phyloP scores from a whole-genome alignment of 2,113 vertebrate genomes.

The Podilymbus podiceps region DNA sequence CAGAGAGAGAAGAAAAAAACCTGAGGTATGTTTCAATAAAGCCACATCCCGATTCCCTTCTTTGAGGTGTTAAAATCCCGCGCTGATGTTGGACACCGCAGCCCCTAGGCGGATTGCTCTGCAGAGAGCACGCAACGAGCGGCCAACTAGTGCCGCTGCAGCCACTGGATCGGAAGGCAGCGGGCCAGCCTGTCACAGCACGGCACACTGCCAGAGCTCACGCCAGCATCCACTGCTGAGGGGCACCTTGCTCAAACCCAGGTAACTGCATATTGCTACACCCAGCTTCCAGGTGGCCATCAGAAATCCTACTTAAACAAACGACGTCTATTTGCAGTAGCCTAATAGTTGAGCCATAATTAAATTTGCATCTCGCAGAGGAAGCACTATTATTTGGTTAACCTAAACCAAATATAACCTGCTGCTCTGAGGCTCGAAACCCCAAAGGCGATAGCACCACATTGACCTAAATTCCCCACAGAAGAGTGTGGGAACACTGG shows the following conservation, averaged over 20 bases:
- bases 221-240: not conserved
- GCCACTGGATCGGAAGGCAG: not conserved
- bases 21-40: not conserved
- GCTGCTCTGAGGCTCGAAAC: not conserved
- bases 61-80: not conserved
- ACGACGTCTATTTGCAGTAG: not conserved
- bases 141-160: not conserved
- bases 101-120: not conserved
- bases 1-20: not conserved
- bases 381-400: not conserved
- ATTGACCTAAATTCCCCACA: not conserved
- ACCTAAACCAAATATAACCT: not conserved
- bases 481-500: not conserved
- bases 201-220: not conserved
- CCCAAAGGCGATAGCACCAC: not conserved
- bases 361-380: not conserved
- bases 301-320: not conserved
- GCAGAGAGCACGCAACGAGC: not conserved
- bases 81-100: accelerated
- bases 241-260: not conserved
- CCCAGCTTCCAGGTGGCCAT: not conserved
- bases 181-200: not conserved
- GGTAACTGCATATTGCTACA: not conserved
- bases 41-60: not conserved
- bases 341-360: not conserved